Evolutionary conservation across 2,113 vertebrate genomes (phyloP), one percentile per base, ranked within the genome.

Genomic region (Aspiorhynchus laticeps): DNA sequence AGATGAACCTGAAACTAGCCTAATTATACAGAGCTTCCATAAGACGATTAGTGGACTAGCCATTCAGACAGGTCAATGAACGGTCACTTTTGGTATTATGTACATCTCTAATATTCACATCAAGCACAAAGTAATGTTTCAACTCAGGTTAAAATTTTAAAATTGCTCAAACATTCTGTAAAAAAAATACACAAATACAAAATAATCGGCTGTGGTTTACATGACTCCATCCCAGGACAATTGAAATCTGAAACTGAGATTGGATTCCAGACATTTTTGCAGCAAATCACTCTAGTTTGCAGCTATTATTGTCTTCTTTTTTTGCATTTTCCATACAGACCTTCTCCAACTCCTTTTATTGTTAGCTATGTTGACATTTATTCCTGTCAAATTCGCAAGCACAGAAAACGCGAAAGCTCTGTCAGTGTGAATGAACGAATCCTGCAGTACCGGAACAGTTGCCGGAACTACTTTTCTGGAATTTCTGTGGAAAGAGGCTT

Each of bases 401-500:
- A 2, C n/a, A 28, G 74, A 76, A 76, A 19, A 48, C 1, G 2
- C 3, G 6, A 76, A 46, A 28, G 43, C 43, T 76, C 43, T 15
- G 41, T 17, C 74, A 28, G n/a, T 76, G 38, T 28, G 14, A 76
- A 76, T 48, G 36, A n/a, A 12, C 21, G 41, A 73, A 73, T 73
- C 33, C 73, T 5, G 7, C 7, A 28, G 15, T 17, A 19, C n/a
- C n/a, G 6, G 41, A 76, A 28, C n/a, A 28, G 6, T 77, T 19
- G 9, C 12, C 24, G 15, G 43, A n/a, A 74, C 71, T 24, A 41
- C 36, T 74, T 74, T 74, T 71, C 67, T 19, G 43, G 15, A 51
- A 28, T 56, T 31, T 79, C 12, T 73, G 38, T 46, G 38, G 65
- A 38, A 84, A 85, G 88, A 83, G 67, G 71, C 71, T 74, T 74